Conservation (phyloP, 2,888 invertebrate species). For the Aphrophora alni region DNA sequence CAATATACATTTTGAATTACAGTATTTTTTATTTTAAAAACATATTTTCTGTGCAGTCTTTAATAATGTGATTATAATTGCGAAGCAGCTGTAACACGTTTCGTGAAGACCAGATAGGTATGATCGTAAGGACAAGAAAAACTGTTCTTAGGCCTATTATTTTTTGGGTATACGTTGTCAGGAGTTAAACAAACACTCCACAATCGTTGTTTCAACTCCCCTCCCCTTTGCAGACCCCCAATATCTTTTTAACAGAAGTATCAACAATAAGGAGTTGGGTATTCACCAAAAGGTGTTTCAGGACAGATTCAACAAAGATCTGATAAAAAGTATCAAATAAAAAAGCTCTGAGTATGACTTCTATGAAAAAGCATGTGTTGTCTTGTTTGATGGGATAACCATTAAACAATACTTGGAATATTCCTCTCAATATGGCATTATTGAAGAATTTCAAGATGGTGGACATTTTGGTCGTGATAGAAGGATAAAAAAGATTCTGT, state of each 20-base stretch:
- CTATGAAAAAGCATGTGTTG: too few species aligned
- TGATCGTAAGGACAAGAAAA: too few species aligned
- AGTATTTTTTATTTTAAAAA: too few species aligned
- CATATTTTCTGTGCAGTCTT: too few species aligned
- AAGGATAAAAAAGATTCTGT: slow-evolving; percentile 47
- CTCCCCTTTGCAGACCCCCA: slow-evolving; percentile 49
- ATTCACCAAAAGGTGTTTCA: slow-evolving; percentile 45
- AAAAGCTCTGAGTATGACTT: slow-evolving; percentile 50
- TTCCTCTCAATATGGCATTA: slow-evolving; percentile 44
- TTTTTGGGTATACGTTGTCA: too few species aligned
- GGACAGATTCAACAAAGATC: slow-evolving; percentile 46
- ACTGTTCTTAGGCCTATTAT: too few species aligned
- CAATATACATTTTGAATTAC: too few species aligned
- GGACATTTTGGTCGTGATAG: slow-evolving; percentile 44
- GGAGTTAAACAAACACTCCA: too few species aligned
- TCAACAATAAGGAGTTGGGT: slow-evolving; percentile 49
- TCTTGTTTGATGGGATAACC: slow-evolving; percentile 50
- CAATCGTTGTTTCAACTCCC: slow-evolving; percentile 53
- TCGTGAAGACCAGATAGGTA: too few species aligned
- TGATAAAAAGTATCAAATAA: slow-evolving; percentile 45
- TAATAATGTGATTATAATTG: too few species aligned
- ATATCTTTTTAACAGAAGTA: slow-evolving; percentile 50
- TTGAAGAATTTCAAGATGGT: slow-evolving; percentile 49
- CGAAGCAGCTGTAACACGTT: too few species aligned
- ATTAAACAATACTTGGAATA: slow-evolving; percentile 47